Percentiles rank a stretch among this genome's conserved stretches.
Conservation (phyloP, 2,888 invertebrate genomes). For the Hydraecia micacea region DNA sequence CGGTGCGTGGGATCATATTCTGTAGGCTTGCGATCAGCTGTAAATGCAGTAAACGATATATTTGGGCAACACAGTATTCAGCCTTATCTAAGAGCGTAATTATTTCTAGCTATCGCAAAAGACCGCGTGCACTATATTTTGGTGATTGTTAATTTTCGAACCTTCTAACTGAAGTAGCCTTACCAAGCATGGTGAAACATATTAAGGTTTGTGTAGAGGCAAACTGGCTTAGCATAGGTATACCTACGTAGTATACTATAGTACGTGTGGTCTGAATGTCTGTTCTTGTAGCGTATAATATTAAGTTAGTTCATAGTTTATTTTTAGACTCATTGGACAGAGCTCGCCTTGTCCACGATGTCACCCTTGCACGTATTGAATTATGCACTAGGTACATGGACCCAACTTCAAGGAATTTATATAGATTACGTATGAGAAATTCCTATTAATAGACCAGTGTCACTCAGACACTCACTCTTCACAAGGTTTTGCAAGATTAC, state of each 20-base stretch:
- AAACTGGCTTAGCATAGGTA: background rate
- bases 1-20: background rate
- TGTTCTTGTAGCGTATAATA: conserved; percentile 37
- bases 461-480: background rate
- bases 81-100: background rate
- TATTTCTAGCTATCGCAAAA: background rate
- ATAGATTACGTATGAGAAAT: conserved; percentile 16
- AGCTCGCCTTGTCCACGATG: conserved; percentile 39
- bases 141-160: background rate
- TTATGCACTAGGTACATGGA: conserved; percentile 11
- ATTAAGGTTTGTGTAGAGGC: background rate
- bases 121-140: background rate
- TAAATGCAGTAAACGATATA: background rate
- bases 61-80: background rate
- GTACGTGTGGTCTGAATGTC: conserved; percentile 11
- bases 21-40: conserved; percentile 16
- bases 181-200: background rate
- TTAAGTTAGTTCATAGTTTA: conserved; percentile 53
- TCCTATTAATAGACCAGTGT: background rate
- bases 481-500: background rate
- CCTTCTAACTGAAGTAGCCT: background rate
- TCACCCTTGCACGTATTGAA: conserved; percentile 42
- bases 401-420: conserved; percentile 24
- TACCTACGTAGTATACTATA: background rate
- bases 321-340: conserved; percentile 56